A percentile compares a stretch with the other conserved stretches of the same genome.
Evolutionary conservation across 2,113 vertebrate genomes (phyloP).

Genomic region (Budorcas taxicolor): DNA sequence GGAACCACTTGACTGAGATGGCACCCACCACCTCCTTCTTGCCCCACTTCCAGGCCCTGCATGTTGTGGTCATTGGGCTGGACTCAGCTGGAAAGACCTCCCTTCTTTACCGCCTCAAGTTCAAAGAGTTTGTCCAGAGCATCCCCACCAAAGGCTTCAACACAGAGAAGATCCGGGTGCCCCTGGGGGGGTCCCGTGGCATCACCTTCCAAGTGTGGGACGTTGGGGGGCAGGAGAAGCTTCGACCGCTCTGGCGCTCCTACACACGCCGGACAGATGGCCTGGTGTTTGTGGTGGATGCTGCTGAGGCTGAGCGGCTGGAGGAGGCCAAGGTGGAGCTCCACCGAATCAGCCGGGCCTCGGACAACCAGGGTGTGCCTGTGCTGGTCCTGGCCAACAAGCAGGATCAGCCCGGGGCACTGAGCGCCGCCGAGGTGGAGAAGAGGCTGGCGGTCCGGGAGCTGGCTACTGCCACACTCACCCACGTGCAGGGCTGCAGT

Average conservation of each 20-base stretch:
- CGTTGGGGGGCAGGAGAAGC: constrained; percentile 92
- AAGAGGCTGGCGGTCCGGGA: constrained; percentile 86
- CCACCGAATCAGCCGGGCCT: constrained; percentile 88
- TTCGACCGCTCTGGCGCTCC: constrained; percentile 91
- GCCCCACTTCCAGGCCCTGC: constrained; percentile 86
- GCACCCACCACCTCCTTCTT: constrained; percentile 85
- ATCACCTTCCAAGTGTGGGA: constrained; percentile 93
- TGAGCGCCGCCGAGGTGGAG: constrained; percentile 85
- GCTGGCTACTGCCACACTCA: constrained; percentile 82
- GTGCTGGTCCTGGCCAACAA: constrained; percentile 92
- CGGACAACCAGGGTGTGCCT: constrained; percentile 90
- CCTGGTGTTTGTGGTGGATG: constrained; percentile 92
- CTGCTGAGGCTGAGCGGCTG: constrained; percentile 86
- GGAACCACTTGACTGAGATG: constrained; percentile 91
- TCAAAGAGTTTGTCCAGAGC: constrained; percentile 91
- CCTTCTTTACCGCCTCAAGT: constrained; percentile 89
- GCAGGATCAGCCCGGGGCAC: constrained; percentile 85
- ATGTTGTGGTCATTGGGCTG: constrained; percentile 89
- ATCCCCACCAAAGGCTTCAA: constrained; percentile 94
- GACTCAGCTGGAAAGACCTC: constrained; percentile 92
- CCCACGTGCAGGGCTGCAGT: constrained; percentile 90
- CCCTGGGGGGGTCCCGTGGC: constrained; percentile 82
- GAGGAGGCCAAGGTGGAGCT: constrained; percentile 93
- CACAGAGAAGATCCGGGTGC: constrained; percentile 89
- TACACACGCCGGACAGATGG: constrained; percentile 91